These are phyloP conservation scores for Oreochromis aureus DNA, from an alignment of 2,113 vertebrate species.

Conservation along the genomic window DNA sequence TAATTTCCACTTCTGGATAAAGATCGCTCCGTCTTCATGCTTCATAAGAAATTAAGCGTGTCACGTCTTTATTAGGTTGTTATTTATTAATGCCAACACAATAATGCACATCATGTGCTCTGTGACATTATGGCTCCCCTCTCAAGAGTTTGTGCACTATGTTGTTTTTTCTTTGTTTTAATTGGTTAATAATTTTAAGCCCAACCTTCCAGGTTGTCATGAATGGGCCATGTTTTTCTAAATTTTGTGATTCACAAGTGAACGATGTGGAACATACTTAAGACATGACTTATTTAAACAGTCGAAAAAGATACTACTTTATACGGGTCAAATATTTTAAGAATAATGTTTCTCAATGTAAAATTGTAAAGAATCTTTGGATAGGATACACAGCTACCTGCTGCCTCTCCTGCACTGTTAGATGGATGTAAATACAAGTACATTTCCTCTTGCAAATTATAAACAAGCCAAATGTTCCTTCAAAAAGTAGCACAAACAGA, in stretches of 20 bases:
- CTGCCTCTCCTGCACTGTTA: background rate
- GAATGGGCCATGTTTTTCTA: background rate
- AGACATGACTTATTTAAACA: background rate
- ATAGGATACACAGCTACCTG: background rate
- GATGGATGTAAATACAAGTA: background rate
- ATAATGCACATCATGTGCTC: background rate
- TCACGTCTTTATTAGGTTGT: background rate
- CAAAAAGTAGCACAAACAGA: background rate
- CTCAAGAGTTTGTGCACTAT: background rate
- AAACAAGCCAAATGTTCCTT: background rate
- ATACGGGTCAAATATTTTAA: background rate
- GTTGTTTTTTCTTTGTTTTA: background rate
- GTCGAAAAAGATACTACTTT: background rate
- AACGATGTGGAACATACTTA: background rate
- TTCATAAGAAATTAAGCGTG: background rate
- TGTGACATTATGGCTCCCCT: background rate
- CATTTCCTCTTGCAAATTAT: background rate
- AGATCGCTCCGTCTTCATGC: rapidly evolving
- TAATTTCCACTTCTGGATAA: background rate
- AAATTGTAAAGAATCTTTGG: background rate
- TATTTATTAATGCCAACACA: background rate
- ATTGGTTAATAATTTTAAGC: background rate
- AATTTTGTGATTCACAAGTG: background rate
- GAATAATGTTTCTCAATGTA: background rate
- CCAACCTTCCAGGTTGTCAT: background rate